Percentiles rank a stretch among this genome's conserved stretches.
These are phyloP conservation scores for Odontomachus brunneus DNA, from an alignment of 1,140 invertebrate species.

Conservation along the genomic window DNA sequence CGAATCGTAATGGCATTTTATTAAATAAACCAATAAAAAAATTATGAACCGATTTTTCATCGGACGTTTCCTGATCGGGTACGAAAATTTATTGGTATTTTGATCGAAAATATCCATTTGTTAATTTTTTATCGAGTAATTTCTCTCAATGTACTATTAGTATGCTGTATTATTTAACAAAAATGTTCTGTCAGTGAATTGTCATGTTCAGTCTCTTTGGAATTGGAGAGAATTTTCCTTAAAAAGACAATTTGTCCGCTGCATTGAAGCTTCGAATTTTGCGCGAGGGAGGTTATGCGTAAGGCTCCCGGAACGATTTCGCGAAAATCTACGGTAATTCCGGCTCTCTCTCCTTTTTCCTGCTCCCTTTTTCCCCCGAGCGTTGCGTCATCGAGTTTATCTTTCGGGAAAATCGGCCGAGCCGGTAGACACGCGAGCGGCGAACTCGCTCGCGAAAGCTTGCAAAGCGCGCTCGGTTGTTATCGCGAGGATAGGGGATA, in stretches of 20 bases:
- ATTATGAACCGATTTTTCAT: too few species aligned
- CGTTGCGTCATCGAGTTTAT: neutral
- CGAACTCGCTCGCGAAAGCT: slow-evolving; percentile 33
- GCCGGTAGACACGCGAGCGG: neutral
- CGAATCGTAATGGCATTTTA: too few species aligned
- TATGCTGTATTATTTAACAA: too few species aligned
- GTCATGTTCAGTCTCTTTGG: too few species aligned
- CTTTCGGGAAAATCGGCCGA: slow-evolving; percentile 24
- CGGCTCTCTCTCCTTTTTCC: neutral
- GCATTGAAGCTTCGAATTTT: neutral
- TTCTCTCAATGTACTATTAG: too few species aligned
- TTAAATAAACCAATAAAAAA: too few species aligned
- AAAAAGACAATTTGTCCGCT: neutral
- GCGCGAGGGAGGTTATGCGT: neutral
- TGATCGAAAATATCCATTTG: too few species aligned
- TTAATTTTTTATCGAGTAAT: too few species aligned
- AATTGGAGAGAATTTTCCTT: too few species aligned
- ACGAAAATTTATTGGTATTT: too few species aligned
- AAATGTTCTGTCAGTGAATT: too few species aligned
- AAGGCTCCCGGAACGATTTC: neutral
- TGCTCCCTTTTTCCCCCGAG: neutral
- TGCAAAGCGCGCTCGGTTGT: slow-evolving; percentile 4
- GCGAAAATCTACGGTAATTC: neutral
- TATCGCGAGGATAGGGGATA: neutral
- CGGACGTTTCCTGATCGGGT: too few species aligned